These are phyloP conservation scores for Apteryx owenii DNA, from an alignment of 2,113 vertebrate genomes.

Conservation along the genomic window DNA sequence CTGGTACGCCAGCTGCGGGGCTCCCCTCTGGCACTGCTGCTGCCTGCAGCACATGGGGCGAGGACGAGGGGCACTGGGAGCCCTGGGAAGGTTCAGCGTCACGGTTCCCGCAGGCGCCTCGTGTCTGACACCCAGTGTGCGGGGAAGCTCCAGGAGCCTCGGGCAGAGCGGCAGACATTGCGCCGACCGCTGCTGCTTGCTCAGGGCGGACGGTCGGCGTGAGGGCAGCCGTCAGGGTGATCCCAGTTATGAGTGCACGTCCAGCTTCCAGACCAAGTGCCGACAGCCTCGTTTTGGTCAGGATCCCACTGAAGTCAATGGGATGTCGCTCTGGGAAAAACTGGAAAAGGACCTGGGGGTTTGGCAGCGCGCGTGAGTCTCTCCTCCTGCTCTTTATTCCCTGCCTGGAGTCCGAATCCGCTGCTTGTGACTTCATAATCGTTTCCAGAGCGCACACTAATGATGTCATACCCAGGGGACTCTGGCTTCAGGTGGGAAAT, in stretches of 20 bases:
- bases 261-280: background rate
- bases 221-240: background rate
- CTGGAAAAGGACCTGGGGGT: constrained; percentile 43
- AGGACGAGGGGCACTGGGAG: background rate
- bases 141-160: too few relatives aligned
- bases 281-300: constrained; percentile 12
- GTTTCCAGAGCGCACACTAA: constrained; percentile 43
- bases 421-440: constrained; percentile 52
- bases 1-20: too few relatives aligned
- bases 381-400: constrained; percentile 37
- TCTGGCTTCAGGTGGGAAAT: constrained; percentile 49
- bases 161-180: too few relatives aligned
- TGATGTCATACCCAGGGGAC: constrained; percentile 5
- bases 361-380: constrained; percentile 36
- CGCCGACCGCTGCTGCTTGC: too few relatives aligned
- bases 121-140: too few relatives aligned
- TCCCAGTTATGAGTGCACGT: background rate
- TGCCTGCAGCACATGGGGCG: background rate
- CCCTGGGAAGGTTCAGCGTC: background rate
- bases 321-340: constrained; percentile 45
- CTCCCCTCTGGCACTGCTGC: accelerated
- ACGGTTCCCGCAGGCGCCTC: too few relatives aligned
- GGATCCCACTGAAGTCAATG: constrained; percentile 1
- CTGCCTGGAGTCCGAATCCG: background rate
- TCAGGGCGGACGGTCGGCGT: too few relatives aligned